These are phyloP conservation scores for Heliconius congener DNA, from an alignment of 1,140 invertebrate species.

Conservation along the genomic window DNA sequence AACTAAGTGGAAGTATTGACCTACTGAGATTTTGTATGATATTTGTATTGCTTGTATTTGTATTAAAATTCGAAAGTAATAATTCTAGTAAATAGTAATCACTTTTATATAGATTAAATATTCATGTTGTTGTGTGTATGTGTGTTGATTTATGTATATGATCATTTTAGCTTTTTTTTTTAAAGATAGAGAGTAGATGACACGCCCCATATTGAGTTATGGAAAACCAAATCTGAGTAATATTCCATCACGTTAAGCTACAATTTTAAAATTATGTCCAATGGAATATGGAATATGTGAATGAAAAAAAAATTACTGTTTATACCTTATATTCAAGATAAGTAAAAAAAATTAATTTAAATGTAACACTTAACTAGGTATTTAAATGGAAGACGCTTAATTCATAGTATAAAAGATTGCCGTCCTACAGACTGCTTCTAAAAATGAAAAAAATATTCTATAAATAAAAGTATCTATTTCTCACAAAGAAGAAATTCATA, in stretches of 20 bases:
- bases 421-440: not conserved
- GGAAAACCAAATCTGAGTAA: not conserved
- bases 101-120: too few species aligned
- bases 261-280: not conserved
- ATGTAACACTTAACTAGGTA: too few species aligned
- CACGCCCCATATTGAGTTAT: constrained; percentile 1
- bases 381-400: not conserved
- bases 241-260: not conserved
- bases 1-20: constrained; percentile 8
- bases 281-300: not conserved
- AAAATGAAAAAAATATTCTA: not conserved
- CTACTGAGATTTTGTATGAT: not conserved
- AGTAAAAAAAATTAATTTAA: too few species aligned
- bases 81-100: too few species aligned
- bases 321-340: not conserved
- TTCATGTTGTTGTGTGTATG: too few species aligned
- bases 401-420: not conserved
- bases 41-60: not conserved
- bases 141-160: not conserved
- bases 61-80: not conserved
- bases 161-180: not conserved
- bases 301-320: not conserved
- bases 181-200: not conserved
- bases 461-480: not conserved
- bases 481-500: not conserved